A percentile compares a stretch with the other conserved stretches of the same genome.
These are phyloP conservation scores for Petrolisthes cinctipes DNA, from an alignment of 2,888 invertebrate species.

Conservation along the genomic window DNA sequence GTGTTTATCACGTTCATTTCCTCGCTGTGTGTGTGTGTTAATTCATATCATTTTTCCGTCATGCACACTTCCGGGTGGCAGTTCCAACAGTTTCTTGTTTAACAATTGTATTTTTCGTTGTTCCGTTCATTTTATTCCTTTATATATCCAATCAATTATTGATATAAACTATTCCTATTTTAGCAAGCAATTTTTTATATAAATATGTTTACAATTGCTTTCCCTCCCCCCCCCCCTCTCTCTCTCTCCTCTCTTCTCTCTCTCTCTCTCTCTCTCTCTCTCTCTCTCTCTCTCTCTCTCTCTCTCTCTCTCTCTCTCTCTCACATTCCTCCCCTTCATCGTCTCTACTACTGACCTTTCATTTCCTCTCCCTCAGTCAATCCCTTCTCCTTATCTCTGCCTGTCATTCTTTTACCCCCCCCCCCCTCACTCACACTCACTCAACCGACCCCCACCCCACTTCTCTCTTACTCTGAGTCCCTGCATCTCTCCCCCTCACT, in stretches of 20 bases:
- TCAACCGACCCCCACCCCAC: not conserved
- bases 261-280: not conserved
- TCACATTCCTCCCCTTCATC: not conserved
- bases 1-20: too few species aligned
- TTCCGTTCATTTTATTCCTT: too few species aligned
- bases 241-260: slow-evolving; percentile 1
- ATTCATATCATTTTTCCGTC: too few species aligned
- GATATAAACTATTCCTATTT: not conserved
- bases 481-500: not conserved
- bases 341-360: not conserved
- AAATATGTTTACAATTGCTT: too few species aligned
- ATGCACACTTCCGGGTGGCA: too few species aligned
- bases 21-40: too few species aligned
- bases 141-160: too few species aligned
- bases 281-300: not conserved
- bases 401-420: not conserved
- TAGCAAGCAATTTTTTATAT: too few species aligned
- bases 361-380: slow-evolving; percentile 5
- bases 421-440: not conserved
- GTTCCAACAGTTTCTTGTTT: too few species aligned
- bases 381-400: not conserved
- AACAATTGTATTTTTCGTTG: too few species aligned
- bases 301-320: not conserved
- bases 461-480: not conserved
- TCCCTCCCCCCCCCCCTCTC: not conserved